Percentiles rank a stretch among this genome's conserved stretches.
phyloP scores from a whole-genome alignment of 2,888 invertebrate genomes.

The Lithodes maja region DNA sequence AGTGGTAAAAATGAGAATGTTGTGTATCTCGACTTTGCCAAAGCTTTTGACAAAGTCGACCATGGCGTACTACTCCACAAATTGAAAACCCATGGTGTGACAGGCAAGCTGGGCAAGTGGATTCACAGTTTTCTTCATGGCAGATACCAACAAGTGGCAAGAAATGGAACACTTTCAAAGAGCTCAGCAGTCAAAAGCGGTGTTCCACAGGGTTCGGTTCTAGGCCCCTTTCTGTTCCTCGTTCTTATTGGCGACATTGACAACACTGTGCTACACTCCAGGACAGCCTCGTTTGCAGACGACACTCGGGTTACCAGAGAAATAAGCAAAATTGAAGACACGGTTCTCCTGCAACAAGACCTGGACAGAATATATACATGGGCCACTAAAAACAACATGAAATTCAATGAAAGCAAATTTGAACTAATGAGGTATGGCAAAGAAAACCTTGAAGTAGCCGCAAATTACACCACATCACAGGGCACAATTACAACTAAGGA shows the following conservation, averaged over 20 bases:
- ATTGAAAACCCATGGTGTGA: background rate
- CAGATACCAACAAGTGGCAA: background rate
- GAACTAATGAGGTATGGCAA: background rate
- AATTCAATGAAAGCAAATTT: constrained; percentile 15
- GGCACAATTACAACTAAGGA: background rate
- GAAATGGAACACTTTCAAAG: background rate
- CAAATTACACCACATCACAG: background rate
- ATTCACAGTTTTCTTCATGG: constrained; percentile 15
- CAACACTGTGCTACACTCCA: constrained; percentile 6
- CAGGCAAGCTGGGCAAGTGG: constrained; percentile 15
- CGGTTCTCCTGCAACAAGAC: background rate
- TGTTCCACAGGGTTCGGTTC: constrained; percentile 21
- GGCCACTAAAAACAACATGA: constrained; percentile 21
- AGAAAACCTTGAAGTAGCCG: background rate
- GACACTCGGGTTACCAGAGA: constrained; percentile 10
- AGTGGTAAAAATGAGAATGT: constrained; percentile 33
- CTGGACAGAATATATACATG: background rate
- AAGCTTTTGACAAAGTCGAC: constrained; percentile 26
- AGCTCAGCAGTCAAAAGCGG: constrained; percentile 6
- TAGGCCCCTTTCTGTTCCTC: constrained; percentile 10
- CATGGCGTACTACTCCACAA: constrained; percentile 28
- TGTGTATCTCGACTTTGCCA: constrained; percentile 25
- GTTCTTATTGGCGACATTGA: background rate
- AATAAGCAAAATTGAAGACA: background rate
- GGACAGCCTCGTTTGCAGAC: constrained; percentile 31